Conservation (phyloP, 2,113 vertebrate species). For the Physeter macrocephalus region DNA sequence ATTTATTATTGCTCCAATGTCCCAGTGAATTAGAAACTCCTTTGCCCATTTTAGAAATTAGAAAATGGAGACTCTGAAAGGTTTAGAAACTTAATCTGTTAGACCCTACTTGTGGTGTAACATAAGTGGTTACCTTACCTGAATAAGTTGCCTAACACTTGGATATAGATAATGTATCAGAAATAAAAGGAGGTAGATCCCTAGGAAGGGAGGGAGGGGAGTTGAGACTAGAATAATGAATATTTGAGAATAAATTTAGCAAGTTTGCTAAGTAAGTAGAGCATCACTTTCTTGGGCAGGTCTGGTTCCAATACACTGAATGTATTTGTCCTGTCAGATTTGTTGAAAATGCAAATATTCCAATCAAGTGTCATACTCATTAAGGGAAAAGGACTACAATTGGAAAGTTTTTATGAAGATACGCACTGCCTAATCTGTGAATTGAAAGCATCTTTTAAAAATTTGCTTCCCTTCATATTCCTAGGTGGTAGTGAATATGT, state of each 20-base stretch:
- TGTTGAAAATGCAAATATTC: constrained; percentile 34
- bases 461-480: constrained; percentile 55
- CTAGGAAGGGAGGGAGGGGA: background rate
- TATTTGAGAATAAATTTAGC: background rate
- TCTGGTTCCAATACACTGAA: background rate
- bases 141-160: background rate
- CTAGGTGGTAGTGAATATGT: constrained; percentile 73
- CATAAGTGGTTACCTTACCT: background rate
- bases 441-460: constrained; percentile 63
- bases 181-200: background rate
- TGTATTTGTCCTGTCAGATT: constrained; percentile 1
- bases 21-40: background rate
- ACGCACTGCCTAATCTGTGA: constrained; percentile 43
- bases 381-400: constrained; percentile 32
- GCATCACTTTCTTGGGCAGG: background rate
- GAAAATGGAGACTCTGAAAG: constrained; percentile 3
- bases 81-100: background rate
- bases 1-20: background rate
- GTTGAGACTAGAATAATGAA: background rate
- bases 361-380: background rate
- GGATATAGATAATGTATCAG: background rate
- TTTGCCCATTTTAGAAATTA: constrained; percentile 26
- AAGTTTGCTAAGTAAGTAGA: background rate
- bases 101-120: background rate
- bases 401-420: constrained; percentile 48